Conservation (phyloP, 2,888 invertebrate genomes). For the Stenoptilia bipunctidactyla region DNA sequence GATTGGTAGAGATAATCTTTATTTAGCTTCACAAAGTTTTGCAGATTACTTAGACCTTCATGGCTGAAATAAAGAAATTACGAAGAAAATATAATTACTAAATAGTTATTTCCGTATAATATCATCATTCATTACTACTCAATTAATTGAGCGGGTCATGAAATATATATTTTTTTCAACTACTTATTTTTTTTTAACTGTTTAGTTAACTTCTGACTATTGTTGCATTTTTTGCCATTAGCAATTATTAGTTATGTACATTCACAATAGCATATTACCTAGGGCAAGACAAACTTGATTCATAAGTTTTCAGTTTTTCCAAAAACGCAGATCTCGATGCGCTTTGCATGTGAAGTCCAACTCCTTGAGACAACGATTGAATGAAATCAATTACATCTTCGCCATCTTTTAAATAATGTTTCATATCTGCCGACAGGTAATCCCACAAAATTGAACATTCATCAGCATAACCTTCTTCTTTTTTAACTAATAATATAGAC, state of each 20-base stretch:
- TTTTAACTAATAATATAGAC: slow-evolving; percentile 59
- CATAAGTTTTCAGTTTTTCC: slow-evolving; percentile 33
- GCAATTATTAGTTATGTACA: background rate
- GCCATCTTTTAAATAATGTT: slow-evolving; percentile 42
- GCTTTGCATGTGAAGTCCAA: slow-evolving; percentile 19
- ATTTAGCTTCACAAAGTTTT: slow-evolving; percentile 58
- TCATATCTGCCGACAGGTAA: slow-evolving; percentile 67
- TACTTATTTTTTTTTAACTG: too few species aligned
- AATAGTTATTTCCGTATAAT: too few species aligned
- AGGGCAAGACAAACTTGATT: slow-evolving; percentile 31
- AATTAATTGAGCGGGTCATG: too few species aligned
- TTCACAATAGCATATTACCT: slow-evolving; percentile 29
- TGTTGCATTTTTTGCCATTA: background rate
- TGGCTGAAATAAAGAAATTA: slow-evolving; percentile 33
- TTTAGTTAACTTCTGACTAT: too few species aligned
- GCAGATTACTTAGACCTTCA: slow-evolving; percentile 68
- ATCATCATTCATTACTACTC: too few species aligned
- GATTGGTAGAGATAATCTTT: slow-evolving; percentile 64
- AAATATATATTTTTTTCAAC: too few species aligned
- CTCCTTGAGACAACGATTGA: slow-evolving; percentile 25
- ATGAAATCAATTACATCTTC: slow-evolving; percentile 50
- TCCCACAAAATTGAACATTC: slow-evolving; percentile 51
- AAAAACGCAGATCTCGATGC: slow-evolving; percentile 26
- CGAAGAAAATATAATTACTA: slow-evolving; percentile 6
- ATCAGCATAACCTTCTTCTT: slow-evolving; percentile 29